Conservation (phyloP, 2,888 invertebrate species). For the Caenorhabditis doughertyi region DNA sequence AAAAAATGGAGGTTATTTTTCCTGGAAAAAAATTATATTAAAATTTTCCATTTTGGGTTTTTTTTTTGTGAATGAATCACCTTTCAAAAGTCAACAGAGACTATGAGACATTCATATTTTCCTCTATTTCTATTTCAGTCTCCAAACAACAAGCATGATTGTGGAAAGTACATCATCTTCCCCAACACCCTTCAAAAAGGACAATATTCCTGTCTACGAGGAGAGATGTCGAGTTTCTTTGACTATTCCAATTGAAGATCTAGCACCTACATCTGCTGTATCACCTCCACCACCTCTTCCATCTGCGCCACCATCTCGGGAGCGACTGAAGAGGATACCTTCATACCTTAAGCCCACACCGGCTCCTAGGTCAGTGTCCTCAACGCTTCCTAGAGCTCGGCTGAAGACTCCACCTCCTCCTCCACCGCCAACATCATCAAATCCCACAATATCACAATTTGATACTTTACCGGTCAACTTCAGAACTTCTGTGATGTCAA, state of each 20-base stretch:
- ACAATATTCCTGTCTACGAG: conserved; percentile 47
- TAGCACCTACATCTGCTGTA: not conserved
- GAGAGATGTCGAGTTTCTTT: conserved; percentile 58
- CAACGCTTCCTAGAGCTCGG: conserved; percentile 44
- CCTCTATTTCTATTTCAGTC: conserved; percentile 34
- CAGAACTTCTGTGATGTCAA: not conserved
- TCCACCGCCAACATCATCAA: conserved; percentile 31
- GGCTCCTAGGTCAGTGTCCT: conserved; percentile 36
- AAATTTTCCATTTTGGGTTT: not conserved
- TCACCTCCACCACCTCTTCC: conserved; percentile 64
- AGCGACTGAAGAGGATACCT: conserved; percentile 51
- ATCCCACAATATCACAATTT: no score
- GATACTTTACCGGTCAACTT: conserved; percentile 38
- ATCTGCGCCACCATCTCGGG: conserved; percentile 53
- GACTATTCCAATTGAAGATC: conserved; percentile 33
- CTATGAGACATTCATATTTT: conserved; percentile 35
- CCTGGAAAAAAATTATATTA: no score
- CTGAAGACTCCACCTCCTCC: conserved; percentile 58
- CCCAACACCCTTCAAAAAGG: conserved; percentile 21
- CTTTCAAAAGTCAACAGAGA: conserved; percentile 14
- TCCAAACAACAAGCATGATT: conserved; percentile 64
- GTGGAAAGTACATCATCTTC: conserved; percentile 35
- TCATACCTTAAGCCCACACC: conserved; percentile 55
- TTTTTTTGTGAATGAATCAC: conserved; percentile 5
- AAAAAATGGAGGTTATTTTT: no score